Evolutionary conservation across 2,797 vertebrate species (phyloP), one percentile per base, ranked within the genome.

Genomic region (Rhinella marina): DNA sequence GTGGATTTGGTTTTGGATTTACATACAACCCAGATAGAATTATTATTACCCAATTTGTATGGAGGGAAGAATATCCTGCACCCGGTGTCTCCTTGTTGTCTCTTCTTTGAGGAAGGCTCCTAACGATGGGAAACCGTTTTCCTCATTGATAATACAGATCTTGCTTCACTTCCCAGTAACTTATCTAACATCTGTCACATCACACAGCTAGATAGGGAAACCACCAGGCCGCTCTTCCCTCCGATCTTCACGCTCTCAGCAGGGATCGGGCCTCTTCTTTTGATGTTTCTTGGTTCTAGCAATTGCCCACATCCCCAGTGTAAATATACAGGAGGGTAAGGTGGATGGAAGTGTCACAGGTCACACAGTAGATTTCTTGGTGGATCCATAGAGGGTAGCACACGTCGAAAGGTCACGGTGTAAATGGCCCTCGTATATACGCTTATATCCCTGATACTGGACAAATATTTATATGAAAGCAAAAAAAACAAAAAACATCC

Each of bases 141-240:
- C 68, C 54, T 84, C 29, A 61, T 57, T n/a, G 82, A 73, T 84
- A 72, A 84, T 17, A 32, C 82, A 84, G 68, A 84, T 25, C 29
- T 81, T 66, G 29, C 80, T 81, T 48, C 79, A 62, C 57, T 56
- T 83, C 81, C 82, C 32, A 52, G 23, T 82, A 87, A 87, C 54
- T 61, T 81, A 50, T 72, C 66, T 41, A 83, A 83, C 86, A 87
- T 87, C 86, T 87, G 86, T 82, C 72, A 62, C 81, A 75, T 62
- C 21, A 64, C 70, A 68, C 56, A 82, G 59, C 68, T 56, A 72
- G 19, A 81, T 66, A 48, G 29, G 41, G 56, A 82, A 82, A 87
- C 52, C 70, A 66, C 54, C 72, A 75, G 70, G 19, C 3, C 9
- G 25, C 52, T 7, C 1, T 54, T 21, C 48, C 59, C 79, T 66